phyloP scores from a whole-genome alignment of 2,888 invertebrate genomes.

The Stenolophus ochropezus region DNA sequence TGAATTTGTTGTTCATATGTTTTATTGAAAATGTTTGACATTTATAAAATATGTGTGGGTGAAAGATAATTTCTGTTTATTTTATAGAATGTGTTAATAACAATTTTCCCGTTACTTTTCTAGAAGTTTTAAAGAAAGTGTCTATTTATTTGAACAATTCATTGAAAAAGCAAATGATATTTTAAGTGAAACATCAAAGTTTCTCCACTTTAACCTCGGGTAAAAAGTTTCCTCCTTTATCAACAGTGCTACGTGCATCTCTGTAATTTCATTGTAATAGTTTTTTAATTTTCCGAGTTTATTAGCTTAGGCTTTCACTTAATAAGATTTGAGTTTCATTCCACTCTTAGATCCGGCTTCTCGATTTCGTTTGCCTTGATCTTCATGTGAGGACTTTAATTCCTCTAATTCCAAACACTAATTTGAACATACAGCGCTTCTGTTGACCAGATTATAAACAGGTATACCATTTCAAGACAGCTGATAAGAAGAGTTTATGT shows the following conservation, averaged over 20 bases:
- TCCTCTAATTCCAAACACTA: not conserved
- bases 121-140: conserved; percentile 1
- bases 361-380: conserved; percentile 17
- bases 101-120: not conserved
- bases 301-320: conserved; percentile 16
- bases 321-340: not conserved
- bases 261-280: conserved; percentile 14
- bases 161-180: conserved; percentile 11
- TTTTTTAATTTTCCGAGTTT: conserved; percentile 16
- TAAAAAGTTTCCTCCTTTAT: not conserved
- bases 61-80: not conserved
- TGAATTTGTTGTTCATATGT: too few relatives aligned
- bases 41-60: not conserved
- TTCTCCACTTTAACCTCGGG: conserved; percentile 12
- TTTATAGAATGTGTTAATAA: not conserved
- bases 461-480: not conserved
- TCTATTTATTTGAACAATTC: not conserved
- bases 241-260: conserved; percentile 1
- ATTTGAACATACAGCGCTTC: not conserved
- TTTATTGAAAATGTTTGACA: too few relatives aligned
- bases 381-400: not conserved
- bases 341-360: not conserved
- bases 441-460: not conserved
- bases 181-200: conserved; percentile 26
- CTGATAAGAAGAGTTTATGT: not conserved